A percentile compares a stretch with the other conserved stretches of the same genome.
Evolutionary conservation across 2,797 vertebrate species (phyloP).

Genomic region (Syndactyla subalaris): DNA sequence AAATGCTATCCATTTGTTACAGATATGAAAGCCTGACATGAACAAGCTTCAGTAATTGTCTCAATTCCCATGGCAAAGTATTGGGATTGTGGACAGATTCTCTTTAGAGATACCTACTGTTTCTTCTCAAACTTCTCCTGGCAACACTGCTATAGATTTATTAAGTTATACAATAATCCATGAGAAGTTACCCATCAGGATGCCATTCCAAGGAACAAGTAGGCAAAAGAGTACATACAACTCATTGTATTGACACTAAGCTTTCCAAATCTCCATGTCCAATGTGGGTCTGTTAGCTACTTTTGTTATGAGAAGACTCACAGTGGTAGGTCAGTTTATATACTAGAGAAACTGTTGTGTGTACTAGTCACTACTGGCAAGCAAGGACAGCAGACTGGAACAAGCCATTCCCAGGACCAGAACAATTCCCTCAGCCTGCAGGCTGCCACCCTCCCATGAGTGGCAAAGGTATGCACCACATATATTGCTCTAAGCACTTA

Average conservation of each 20-base stretch:
- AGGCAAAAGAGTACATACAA: neutral
- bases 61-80: neutral
- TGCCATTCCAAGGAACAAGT: neutral
- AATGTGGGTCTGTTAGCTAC: neutral
- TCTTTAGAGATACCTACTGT: neutral
- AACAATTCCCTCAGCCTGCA: neutral
- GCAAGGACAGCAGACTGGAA: neutral
- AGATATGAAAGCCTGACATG: neutral
- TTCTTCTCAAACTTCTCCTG: neutral
- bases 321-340: too few relatives aligned
- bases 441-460: neutral
- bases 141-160: neutral
- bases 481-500: neutral
- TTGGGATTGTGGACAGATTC: neutral
- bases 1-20: neutral
- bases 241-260: neutral
- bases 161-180: neutral
- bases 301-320: neutral
- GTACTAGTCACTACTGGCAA: neutral
- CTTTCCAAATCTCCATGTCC: neutral
- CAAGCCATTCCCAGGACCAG: neutral
- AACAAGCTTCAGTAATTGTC: neutral
- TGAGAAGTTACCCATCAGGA: neutral
- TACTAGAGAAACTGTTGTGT: neutral
- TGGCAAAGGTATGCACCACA: neutral